Evolutionary conservation across 2,888 invertebrate species (phyloP).

Genomic region (Campoletis raptor): DNA sequence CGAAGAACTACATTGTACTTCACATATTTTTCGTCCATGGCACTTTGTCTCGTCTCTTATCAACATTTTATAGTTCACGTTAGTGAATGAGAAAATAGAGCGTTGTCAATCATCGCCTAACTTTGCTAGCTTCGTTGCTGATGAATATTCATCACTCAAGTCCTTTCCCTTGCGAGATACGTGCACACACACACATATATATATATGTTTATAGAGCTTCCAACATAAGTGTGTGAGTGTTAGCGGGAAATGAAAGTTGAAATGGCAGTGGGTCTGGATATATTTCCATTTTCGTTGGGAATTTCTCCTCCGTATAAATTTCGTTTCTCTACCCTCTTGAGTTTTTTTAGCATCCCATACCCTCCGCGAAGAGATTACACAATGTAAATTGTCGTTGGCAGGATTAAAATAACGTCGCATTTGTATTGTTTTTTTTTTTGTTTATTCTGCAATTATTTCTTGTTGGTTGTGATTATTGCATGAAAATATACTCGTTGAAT

Average conservation of each 20-base stretch:
- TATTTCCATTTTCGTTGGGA: slow-evolving; percentile 6
- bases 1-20: not conserved
- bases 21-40: not conserved
- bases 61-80: not conserved
- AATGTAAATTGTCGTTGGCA: not conserved
- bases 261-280: slow-evolving; percentile 16
- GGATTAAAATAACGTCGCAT: not conserved
- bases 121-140: slow-evolving; percentile 59
- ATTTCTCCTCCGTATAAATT: slow-evolving; percentile 24
- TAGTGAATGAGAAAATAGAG: slow-evolving; percentile 1
- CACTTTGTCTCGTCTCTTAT: not conserved
- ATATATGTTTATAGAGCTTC: not conserved
- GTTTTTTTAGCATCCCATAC: not conserved
- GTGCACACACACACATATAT: not conserved
- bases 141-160: slow-evolving; percentile 60
- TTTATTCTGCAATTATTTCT: not conserved
- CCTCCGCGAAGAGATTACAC: not conserved
- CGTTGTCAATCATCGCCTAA: slow-evolving; percentile 60
- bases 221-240: not conserved
- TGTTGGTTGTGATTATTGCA: not conserved
- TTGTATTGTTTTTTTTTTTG: not conserved
- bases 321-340: not conserved
- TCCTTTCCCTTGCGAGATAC: slow-evolving; percentile 11
- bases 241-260: slow-evolving; percentile 9
- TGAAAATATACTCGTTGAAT: not conserved